These are phyloP conservation scores for Lutjanus erythropterus DNA, from an alignment of 2,113 vertebrate genomes.

Conservation along the genomic window DNA sequence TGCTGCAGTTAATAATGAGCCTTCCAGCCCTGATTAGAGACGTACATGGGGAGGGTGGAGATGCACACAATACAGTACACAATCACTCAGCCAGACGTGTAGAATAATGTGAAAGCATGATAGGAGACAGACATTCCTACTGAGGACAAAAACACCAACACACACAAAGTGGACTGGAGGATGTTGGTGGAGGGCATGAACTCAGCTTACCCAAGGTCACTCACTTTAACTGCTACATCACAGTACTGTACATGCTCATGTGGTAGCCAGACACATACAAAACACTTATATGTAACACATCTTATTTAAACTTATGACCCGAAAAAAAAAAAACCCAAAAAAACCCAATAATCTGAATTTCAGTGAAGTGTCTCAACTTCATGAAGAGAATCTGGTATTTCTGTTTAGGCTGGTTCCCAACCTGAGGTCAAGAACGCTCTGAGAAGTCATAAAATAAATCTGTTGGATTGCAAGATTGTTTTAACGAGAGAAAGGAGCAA, in stretches of 20 bases:
- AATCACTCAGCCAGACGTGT: slow-evolving; percentile 76
- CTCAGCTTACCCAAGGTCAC: neutral
- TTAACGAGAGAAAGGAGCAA: neutral
- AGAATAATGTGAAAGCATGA: slow-evolving; percentile 39
- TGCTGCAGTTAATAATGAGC: slow-evolving; percentile 96
- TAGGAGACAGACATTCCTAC: slow-evolving; percentile 46
- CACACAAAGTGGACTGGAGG: neutral
- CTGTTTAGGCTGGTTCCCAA: too few species aligned
- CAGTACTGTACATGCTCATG: neutral
- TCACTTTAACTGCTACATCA: neutral
- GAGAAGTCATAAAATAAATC: neutral
- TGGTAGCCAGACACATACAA: too few species aligned
- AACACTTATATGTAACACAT: neutral
- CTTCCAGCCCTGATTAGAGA: slow-evolving; percentile 95
- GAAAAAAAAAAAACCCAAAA: too few species aligned
- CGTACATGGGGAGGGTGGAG: slow-evolving; percentile 83
- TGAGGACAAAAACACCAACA: slow-evolving; percentile 31
- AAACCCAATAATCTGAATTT: too few species aligned
- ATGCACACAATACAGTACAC: slow-evolving; percentile 78
- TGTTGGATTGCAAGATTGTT: neutral
- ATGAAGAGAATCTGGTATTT: too few species aligned
- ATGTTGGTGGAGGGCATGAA: slow-evolving; percentile 3
- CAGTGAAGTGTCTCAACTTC: too few species aligned
- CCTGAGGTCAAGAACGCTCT: neutral
- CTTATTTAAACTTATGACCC: neutral